Conservation (phyloP, 2,888 invertebrate species). For the Nomada lathburiana region DNA sequence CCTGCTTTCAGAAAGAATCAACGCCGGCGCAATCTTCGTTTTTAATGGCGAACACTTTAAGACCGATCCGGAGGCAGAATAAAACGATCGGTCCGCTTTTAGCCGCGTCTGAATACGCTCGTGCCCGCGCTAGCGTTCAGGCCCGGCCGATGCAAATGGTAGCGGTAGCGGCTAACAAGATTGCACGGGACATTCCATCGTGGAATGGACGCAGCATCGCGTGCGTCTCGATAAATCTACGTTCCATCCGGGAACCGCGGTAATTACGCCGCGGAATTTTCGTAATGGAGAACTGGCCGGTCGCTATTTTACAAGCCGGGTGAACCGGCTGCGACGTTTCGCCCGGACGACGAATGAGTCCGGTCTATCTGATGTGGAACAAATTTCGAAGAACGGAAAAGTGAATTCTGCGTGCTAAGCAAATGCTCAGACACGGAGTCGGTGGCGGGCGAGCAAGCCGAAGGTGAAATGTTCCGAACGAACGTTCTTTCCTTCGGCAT, state of each 20-base stretch:
- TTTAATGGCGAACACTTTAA: conserved; percentile 37
- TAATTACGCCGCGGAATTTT: conserved; percentile 69
- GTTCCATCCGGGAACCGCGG: conserved; percentile 61
- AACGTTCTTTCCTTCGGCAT: background rate
- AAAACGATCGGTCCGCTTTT: conserved; percentile 56
- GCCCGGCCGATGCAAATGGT: conserved; percentile 65
- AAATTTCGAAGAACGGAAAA: too few relatives aligned
- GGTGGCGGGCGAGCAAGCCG: too few relatives aligned
- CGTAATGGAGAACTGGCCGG: conserved; percentile 47
- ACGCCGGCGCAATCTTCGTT: conserved; percentile 6
- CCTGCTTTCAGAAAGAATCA: background rate
- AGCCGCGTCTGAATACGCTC: conserved; percentile 39
- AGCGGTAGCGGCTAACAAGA: conserved; percentile 74
- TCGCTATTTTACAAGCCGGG: conserved; percentile 1
- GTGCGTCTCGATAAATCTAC: conserved; percentile 75
- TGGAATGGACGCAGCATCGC: conserved; percentile 54
- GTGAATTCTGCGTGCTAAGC: too few relatives aligned
- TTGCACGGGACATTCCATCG: conserved; percentile 70
- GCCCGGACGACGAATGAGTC: background rate
- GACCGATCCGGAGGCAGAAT: conserved; percentile 32
- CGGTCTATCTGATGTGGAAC: too few relatives aligned
- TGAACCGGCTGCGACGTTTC: background rate
- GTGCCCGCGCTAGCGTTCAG: conserved; percentile 12
- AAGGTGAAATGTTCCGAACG: too few relatives aligned
- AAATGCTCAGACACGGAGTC: background rate